Base-by-base conservation (phyloP, 2,797 vertebrate genomes). In the Micromesistius poutassou region DNA sequence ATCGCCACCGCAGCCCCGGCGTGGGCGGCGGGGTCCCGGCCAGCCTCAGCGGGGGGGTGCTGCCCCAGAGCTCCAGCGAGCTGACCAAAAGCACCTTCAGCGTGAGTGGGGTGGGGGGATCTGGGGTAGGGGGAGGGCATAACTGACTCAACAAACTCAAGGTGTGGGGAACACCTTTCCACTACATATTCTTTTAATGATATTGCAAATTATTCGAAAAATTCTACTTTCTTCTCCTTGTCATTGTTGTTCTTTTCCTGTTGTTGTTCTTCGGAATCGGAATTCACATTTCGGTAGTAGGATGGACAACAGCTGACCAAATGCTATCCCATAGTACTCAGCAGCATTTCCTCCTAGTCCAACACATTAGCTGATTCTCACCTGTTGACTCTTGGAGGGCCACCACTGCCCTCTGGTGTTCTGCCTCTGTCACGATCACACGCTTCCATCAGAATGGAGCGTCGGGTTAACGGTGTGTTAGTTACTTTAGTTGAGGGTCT, bases 11-110 rank as follows among this genome's bases (percentile, higher is more conserved):
- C 36, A 96, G 95, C 0, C 79, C 95, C 0, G 90, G 93, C 0
- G 94, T 94, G 2, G 77, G 93, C 0, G 90, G 93, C 0, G 95
- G 95, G 4, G 95, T 99, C 74, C 96, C 97, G 0, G 96, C 97
- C 81, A 98, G 98, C 83, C 93, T 97, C 83, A 99, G 98, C 0
- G 97, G 97, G 1, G 98, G 97, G 16, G 97, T 95, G 2, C 95
- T 98, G 4, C 92, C 94, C 0, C 97, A 98, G 91, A 97, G 94
- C 91, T 94, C 89, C 76, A 84, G 91, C 0, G 97, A 99, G 85
- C 94, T 96, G 88, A 98, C 96, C 76, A 99, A 99, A 92, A 96
- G 95, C 88, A 98, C 97, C 77, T 98, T 97, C 89, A 97, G 95
- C n/a, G 97, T 98, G 89, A 96, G 96, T 5, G 14, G 4, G 30